Evolutionary conservation across 2,888 invertebrate species (phyloP).

Genomic region (Xiphydria camelus): DNA sequence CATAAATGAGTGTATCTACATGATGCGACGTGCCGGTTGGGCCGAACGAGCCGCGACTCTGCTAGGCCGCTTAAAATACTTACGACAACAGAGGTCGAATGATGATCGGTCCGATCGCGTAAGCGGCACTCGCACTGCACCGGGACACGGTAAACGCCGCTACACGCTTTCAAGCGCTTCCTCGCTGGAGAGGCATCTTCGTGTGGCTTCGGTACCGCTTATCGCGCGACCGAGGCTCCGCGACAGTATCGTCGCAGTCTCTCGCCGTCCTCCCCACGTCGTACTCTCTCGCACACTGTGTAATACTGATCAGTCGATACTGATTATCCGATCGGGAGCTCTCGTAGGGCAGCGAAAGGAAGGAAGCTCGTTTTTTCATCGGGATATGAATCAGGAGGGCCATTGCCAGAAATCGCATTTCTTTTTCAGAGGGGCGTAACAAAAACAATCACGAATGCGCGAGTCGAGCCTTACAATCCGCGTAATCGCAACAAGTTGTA

Average conservation of each 20-base stretch:
- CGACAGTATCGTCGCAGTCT: constrained; percentile 4
- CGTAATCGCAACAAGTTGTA: constrained; percentile 38
- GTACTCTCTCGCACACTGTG: constrained; percentile 9
- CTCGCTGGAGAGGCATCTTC: too few relatives aligned
- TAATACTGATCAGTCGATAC: constrained; percentile 16
- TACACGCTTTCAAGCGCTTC: not conserved
- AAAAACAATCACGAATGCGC: constrained; percentile 23
- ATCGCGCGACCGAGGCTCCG: not conserved
- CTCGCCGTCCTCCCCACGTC: constrained; percentile 11
- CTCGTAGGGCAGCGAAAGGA: too few relatives aligned
- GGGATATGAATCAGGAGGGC: not conserved
- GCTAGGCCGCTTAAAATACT: constrained; percentile 45
- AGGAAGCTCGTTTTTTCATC: too few relatives aligned
- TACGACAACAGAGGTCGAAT: constrained; percentile 19
- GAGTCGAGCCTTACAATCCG: constrained; percentile 8
- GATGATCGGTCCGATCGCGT: not conserved
- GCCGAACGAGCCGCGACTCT: constrained; percentile 36
- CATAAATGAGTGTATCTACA: constrained; percentile 41
- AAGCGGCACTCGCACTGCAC: not conserved
- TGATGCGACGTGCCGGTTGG: constrained; percentile 31
- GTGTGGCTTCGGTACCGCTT: too few relatives aligned
- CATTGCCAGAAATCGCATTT: too few relatives aligned
- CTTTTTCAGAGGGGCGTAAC: too few relatives aligned
- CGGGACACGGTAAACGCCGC: not conserved
- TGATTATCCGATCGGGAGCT: not conserved